Conservation (phyloP, 2,797 vertebrate genomes). For the Lemur catta region DNA sequence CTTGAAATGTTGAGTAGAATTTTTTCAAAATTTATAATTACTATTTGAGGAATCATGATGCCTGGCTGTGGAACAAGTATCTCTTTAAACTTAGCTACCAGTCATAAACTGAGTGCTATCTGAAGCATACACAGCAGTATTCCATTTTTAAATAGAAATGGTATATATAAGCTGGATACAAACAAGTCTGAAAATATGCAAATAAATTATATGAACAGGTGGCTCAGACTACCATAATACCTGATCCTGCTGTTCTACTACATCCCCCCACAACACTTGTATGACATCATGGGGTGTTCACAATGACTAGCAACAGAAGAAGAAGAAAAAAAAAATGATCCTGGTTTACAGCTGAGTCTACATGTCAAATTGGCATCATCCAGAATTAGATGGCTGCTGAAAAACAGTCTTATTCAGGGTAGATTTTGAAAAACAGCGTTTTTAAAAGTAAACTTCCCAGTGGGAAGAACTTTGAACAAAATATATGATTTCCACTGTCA, state of each 20-base stretch:
- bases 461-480: not conserved
- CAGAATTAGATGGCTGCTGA: not conserved
- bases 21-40: not conserved
- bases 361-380: not conserved
- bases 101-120: not conserved
- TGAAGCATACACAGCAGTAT: not conserved
- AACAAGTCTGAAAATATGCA: not conserved
- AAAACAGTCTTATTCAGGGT: not conserved
- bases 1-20: not conserved
- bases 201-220: not conserved
- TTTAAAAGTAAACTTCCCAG: not conserved
- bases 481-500: not conserved
- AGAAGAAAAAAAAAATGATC: too few species aligned
- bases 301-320: not conserved
- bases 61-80: not conserved
- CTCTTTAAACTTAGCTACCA: not conserved
- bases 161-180: not conserved
- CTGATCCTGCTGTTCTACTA: not conserved
- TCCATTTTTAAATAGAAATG: conserved; percentile 28
- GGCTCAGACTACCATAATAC: not conserved
- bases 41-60: not conserved
- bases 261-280: not conserved
- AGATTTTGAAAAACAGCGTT: not conserved
- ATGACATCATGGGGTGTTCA: not conserved
- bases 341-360: not conserved